Evolutionary conservation across 2,797 vertebrate species (phyloP), one percentile per base, ranked within the genome.

Genomic region (Pangasius djambal): DNA sequence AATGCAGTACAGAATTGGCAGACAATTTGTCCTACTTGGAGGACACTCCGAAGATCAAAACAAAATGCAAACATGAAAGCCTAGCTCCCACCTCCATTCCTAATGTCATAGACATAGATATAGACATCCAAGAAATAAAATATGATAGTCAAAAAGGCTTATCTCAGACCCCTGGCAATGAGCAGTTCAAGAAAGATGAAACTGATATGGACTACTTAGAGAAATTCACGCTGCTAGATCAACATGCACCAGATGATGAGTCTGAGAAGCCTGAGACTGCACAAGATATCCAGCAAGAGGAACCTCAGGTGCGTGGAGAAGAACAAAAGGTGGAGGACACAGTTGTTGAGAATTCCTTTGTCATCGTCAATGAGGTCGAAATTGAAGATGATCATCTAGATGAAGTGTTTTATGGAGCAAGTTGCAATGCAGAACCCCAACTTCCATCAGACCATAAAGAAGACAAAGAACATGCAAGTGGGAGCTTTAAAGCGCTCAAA

Each of bases 201-300:
- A 83, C 89, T 2, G 96, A 97, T 89, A 94, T 97, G 86, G 98
- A 99, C 95, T 98, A 99, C 94, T 97, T 99, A 93, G 98, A 98
- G 95, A 98, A 98, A 92, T 98, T 98, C 86, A 99, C 97, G 10
- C 94, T 99, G 91, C 92, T 98, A 91, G 97, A 99, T 93, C 96
- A 96, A 88, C 96, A 95, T 78, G 94, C 94, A 61, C 93, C 96
- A 67, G 89, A 86, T 88, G 96, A 96, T 37, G 91, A 92, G 90
- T 92, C 93, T 92, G 92, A 89, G 57, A 85, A 86, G 65, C 72
- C 90, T 40, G 89, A 89, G 65, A 83, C 63, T 81, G 86, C 86
- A 88, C 89, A 67, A 9, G 92, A 87, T 85, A 50, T 90, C 6
- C 61, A 91, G 83, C 59, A 40, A 83, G 92, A 94, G 61, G 91